Evolutionary conservation across 2,797 vertebrate species (phyloP).

Genomic region (Acanthornis magna): DNA sequence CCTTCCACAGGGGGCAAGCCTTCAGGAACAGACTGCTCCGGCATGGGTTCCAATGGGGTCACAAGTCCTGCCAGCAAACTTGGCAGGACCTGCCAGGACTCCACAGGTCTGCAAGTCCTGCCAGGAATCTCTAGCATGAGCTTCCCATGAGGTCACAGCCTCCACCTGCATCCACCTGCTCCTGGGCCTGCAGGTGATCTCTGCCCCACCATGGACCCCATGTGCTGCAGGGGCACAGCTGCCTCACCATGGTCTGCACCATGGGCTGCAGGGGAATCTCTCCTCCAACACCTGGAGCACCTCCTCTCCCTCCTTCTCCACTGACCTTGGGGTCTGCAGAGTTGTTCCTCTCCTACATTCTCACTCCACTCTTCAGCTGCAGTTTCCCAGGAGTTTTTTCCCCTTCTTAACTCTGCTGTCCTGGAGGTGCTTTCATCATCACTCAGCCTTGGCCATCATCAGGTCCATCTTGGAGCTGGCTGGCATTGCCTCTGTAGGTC

Average conservation of each 20-base stretch:
- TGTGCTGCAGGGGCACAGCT: neutral
- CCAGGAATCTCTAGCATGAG: neutral
- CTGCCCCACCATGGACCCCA: neutral
- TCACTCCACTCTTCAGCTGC: neutral
- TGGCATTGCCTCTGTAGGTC: neutral
- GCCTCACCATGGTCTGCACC: neutral
- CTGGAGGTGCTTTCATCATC: neutral
- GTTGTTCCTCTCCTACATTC: neutral
- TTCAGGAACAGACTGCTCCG: neutral
- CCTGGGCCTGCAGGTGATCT: neutral
- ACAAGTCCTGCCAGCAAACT: neutral
- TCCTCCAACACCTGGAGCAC: fast-evolving
- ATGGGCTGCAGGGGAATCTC: neutral
- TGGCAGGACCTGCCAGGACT: neutral
- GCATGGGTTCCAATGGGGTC: neutral
- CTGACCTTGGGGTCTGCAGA: neutral
- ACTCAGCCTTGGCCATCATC: fast-evolving
- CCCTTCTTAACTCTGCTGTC: neutral
- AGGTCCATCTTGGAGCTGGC: fast-evolving
- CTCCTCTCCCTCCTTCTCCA: neutral
- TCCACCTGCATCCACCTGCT: neutral
- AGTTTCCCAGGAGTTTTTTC: neutral
- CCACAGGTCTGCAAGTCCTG: neutral
- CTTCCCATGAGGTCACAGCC: neutral
- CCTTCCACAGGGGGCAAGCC: neutral